Evolutionary conservation across 2,113 vertebrate genomes (phyloP).

Genomic region (Bufo bufo): DNA sequence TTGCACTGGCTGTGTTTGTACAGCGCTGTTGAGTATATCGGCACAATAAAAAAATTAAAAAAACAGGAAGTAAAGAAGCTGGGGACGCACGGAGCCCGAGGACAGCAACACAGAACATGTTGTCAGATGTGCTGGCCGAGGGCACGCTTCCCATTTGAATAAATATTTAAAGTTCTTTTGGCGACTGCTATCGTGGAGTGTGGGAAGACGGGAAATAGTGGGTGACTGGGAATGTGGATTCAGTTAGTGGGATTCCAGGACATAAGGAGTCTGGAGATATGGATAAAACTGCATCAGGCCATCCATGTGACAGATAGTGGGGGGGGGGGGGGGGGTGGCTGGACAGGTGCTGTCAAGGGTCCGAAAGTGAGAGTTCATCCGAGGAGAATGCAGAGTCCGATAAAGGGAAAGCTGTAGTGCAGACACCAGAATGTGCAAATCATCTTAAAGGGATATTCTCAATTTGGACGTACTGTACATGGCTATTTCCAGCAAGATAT

Average conservation of each 20-base stretch:
- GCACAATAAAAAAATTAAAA: too few species aligned
- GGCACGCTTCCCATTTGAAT: neutral
- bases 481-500: too few species aligned
- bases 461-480: too few species aligned
- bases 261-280: too few species aligned
- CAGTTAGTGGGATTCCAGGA: constrained; percentile 4
- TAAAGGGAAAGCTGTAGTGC: neutral
- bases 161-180: neutral
- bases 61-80: too few species aligned
- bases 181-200: too few species aligned
- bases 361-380: neutral
- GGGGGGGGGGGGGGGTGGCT: neutral
- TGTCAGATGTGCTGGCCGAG: neutral
- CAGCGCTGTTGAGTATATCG: neutral
- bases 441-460: too few species aligned
- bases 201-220: constrained; percentile 12
- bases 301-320: neutral
- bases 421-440: too few species aligned
- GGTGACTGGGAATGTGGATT: constrained; percentile 11
- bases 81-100: neutral
- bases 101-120: neutral
- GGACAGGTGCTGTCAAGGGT: neutral
- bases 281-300: neutral
- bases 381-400: neutral
- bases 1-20: neutral